phyloP scores from a whole-genome alignment of 2,113 vertebrate genomes.

The Myrmecobius fasciatus region DNA sequence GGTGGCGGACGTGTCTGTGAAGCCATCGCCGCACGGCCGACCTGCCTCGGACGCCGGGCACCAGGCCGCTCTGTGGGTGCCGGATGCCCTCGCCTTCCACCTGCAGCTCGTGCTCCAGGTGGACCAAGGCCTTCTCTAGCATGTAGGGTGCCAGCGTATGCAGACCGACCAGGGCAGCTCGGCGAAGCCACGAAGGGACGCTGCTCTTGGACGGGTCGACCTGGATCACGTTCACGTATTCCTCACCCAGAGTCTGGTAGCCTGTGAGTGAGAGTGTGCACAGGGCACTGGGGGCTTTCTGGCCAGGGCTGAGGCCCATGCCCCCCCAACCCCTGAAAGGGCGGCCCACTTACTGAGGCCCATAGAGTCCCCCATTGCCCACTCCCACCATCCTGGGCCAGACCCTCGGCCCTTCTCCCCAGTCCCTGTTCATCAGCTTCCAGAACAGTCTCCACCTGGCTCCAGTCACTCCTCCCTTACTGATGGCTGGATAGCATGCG shows the following conservation, averaged over 20 bases:
- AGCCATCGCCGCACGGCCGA: conserved; percentile 81
- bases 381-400: background rate
- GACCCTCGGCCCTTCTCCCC: background rate
- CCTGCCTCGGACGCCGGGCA: conserved; percentile 41
- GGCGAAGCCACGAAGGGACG: conserved; percentile 86
- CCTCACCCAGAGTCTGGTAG: conserved; percentile 96
- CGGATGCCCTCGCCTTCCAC: conserved; percentile 25
- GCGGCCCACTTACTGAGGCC: background rate
- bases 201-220: conserved; percentile 87
- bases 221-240: conserved; percentile 93
- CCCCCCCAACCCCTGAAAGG: background rate
- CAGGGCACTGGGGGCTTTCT: background rate
- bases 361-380: background rate
- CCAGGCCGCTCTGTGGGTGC: conserved; percentile 59
- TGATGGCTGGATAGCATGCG: background rate
- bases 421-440: no score
- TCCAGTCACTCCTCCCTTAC: background rate
- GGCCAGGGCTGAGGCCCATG: background rate
- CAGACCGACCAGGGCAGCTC: conserved; percentile 83
- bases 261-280: conserved; percentile 77
- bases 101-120: conserved; percentile 91
- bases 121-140: conserved; percentile 89
- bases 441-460: background rate
- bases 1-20: conserved; percentile 64
- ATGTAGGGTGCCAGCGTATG: conserved; percentile 90